These are phyloP conservation scores for Helarctos malayanus DNA, from an alignment of 2,797 vertebrate species.

Conservation along the genomic window DNA sequence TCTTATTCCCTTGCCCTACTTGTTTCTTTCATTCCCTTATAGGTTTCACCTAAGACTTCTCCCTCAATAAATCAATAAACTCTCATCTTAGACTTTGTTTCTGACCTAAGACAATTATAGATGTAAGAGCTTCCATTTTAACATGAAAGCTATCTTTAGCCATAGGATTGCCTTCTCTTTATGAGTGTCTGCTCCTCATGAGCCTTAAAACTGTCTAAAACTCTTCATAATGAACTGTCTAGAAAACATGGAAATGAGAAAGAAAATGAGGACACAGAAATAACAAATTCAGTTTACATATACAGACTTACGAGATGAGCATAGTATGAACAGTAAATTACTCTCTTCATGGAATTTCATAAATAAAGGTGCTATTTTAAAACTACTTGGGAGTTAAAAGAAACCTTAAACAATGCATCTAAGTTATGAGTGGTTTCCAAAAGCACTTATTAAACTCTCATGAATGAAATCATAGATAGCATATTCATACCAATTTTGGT, in stretches of 20 bases:
- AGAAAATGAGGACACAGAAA: constrained; percentile 68
- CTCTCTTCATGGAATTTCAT: constrained; percentile 60
- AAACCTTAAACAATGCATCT: constrained; percentile 65
- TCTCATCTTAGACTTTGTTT: background rate
- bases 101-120: background rate
- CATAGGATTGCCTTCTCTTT: constrained; percentile 27
- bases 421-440: constrained; percentile 52
- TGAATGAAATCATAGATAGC: constrained; percentile 20
- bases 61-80: background rate
- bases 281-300: constrained; percentile 66
- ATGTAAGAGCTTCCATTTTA: background rate
- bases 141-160: constrained; percentile 53
- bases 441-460: constrained; percentile 57
- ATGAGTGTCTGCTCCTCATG: background rate
- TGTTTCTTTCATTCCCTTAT: background rate
- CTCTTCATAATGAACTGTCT: constrained; percentile 53
- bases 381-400: constrained; percentile 63
- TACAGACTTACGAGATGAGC: constrained; percentile 58
- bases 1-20: background rate
- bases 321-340: constrained; percentile 66
- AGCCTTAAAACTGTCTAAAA: constrained; percentile 58
- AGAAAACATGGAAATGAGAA: constrained; percentile 75
- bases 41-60: background rate
- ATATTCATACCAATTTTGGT: background rate
- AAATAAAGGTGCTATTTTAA: constrained; percentile 70